Evolutionary conservation across 2,113 vertebrate genomes (phyloP).

Genomic region (Oceanites oceanicus): DNA sequence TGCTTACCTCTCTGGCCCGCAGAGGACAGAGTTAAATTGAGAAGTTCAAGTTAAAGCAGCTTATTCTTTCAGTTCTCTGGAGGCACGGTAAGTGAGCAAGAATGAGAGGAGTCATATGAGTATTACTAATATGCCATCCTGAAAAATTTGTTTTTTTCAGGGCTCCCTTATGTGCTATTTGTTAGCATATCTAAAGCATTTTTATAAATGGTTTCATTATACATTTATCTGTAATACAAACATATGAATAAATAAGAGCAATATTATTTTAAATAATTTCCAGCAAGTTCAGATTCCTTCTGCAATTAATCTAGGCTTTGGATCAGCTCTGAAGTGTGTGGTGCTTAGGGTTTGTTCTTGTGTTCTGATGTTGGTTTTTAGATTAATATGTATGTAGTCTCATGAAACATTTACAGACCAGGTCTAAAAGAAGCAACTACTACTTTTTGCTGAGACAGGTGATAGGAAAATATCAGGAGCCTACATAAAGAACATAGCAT

Average conservation of each 20-base stretch:
- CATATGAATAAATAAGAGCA: background rate
- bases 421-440: background rate
- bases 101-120: background rate
- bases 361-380: conserved; percentile 13
- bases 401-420: conserved; percentile 1
- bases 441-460: background rate
- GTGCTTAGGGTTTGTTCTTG: background rate
- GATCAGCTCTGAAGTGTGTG: background rate
- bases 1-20: background rate
- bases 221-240: background rate
- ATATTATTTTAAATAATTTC: background rate
- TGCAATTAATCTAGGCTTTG: background rate
- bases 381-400: background rate
- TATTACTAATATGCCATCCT: background rate
- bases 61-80: background rate
- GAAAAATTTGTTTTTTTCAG: fast-evolving
- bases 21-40: background rate
- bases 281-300: background rate
- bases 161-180: background rate
- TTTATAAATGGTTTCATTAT: background rate
- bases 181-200: background rate
- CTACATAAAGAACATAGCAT: background rate
- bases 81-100: background rate
- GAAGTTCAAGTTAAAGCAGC: background rate
- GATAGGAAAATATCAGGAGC: background rate